Base-by-base conservation (phyloP, 2,888 invertebrate genomes). In the Sphaerophoria rueppellii region DNA sequence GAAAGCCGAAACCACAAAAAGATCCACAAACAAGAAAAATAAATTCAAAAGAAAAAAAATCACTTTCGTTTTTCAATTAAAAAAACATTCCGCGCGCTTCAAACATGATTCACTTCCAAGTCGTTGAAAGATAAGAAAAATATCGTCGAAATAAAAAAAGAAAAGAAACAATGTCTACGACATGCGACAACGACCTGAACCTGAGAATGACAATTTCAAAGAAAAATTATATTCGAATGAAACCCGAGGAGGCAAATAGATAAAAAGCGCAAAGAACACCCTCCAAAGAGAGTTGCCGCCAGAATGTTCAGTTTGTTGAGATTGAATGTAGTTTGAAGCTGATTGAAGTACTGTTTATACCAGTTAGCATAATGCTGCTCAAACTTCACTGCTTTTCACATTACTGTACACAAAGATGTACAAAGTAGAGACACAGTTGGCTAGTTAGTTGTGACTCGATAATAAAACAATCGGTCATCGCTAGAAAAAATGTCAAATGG, bases 11-110 rank as follows among this genome's bases (percentile, higher is more conserved):
- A 40, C n/a, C 16, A 60, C 16, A 60, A 69, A 52, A 2, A 50
- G 48, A 52, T 40, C 24, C 24, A 9, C 4, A 71, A 71, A 58
- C 3, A 50, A 50, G 48, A 14, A 37, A 11, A 73, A 69, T 61
- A 0, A 2, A 37, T 37, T 37, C 0, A 5, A 34, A 34, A 61
- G 4, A 50, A 70, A 57, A 65, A 60, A 32, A 50, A 58, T 82
- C 74, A 82, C 82, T 82, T 82, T 82, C 82, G 35, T 54, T 63
- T 46, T 48, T 61, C 70, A 78, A 82, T 82, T 73, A 73, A 71
- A 74, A 43, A 48, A 12, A 24, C 55, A 55, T 55, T 61, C 9
- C 52, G 58, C 52, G 57, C 65, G 32, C 71, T 43, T 14, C 32
- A 11, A 40, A 24, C 9, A 57, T 75, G 80, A 81, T 75, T 81